Evolutionary conservation across 1,140 invertebrate genomes (phyloP), one percentile per base, ranked within the genome.

Genomic region (Laupala kohalensis): DNA sequence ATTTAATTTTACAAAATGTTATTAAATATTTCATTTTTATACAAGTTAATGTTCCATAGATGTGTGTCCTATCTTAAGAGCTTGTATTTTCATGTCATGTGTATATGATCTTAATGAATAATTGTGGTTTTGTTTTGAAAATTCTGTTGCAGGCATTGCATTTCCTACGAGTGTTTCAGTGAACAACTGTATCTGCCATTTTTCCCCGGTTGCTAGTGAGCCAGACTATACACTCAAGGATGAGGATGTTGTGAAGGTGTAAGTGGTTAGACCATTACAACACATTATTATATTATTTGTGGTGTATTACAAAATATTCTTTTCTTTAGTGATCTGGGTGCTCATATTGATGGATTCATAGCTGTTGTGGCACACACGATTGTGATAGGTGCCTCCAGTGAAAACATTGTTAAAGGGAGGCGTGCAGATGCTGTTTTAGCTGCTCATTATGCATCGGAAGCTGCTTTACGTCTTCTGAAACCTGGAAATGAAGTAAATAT

Each of bases 111-210:
- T 26, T 9, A 23, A 5, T 25, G 3, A 29, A 29, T 19, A 4
- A 29, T 69, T 69, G 6, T 29, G 9, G 26, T 53, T 2, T 53
- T 53, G 37, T 53, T 73, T 67, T n/a, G n/a, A n/a, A n/a, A n/a
- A n/a, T n/a, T 75, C 70, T 70, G 53, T 76, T 80, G 75, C 76
- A 87, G 86, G 86, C 74, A 97, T 99, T 78, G 97, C 97, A 62
- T 99, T 99, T 82, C 98, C 98, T 62, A 98, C 96, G 37, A 99
- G 97, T 85, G 87, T 99, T 73, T 99, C 97, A 25, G 91, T 99
- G 12, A 99, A 99, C 82, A 99, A 99, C 82, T 98, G 96, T 84
- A 97, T 99, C 80, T 99, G 97, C 81, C 97, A 99, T 80, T 99
- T 92, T 81, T 98, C 96, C 65, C 98, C 98, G 23, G 88, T 98